Conservation (phyloP, 2,797 vertebrate genomes). For the Spea hammondii region DNA sequence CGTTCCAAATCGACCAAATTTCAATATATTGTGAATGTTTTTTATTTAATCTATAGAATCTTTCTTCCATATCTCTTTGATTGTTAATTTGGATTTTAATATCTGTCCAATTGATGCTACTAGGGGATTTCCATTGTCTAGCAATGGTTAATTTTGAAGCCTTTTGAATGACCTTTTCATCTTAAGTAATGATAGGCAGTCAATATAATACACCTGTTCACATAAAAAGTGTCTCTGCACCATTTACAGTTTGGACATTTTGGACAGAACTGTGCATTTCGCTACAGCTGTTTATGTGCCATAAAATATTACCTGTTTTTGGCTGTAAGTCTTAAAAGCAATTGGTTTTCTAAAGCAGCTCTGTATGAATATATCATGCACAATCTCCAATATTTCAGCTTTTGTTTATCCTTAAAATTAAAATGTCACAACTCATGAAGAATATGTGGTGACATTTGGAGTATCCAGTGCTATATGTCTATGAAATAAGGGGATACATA, state of each 20-base stretch:
- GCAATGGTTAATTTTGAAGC: too few species aligned
- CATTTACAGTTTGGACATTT: constrained; percentile 12
- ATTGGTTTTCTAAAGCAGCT: constrained; percentile 10
- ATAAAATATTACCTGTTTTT: constrained; percentile 15
- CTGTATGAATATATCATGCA: constrained; percentile 10
- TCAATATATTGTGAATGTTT: too few species aligned
- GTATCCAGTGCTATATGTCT: too few species aligned
- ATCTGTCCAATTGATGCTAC: too few species aligned
- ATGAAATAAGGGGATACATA: too few species aligned
- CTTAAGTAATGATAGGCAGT: not conserved
- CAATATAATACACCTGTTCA: not conserved
- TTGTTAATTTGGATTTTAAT: too few species aligned
- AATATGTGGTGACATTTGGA: too few species aligned
- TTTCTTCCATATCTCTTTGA: too few species aligned
- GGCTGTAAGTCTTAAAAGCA: not conserved
- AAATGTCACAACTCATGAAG: not conserved
- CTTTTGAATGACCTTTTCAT: too few species aligned
- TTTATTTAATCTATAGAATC: too few species aligned
- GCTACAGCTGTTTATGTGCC: constrained; percentile 15
- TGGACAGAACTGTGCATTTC: constrained; percentile 6
- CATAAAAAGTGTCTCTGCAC: constrained; percentile 6
- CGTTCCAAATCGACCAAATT: too few species aligned
- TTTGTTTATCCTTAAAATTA: not conserved
- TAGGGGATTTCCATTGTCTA: too few species aligned
- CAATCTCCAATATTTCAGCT: not conserved